Evolutionary conservation across 2,113 vertebrate species (phyloP).

Genomic region (Dasyprocta punctata): DNA sequence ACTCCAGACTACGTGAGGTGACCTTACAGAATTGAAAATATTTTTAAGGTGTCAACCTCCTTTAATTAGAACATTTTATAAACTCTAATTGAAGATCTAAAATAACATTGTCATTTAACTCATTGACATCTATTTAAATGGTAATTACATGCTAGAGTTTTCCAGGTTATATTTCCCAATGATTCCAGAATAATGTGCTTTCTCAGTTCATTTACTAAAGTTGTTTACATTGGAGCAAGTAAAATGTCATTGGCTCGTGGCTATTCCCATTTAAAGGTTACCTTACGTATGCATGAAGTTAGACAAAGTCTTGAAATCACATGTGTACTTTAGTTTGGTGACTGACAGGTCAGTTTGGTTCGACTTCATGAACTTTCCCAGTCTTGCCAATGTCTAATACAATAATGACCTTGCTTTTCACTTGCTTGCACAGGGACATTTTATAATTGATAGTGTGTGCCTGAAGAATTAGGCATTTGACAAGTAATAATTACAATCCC

Average conservation of each 20-base stretch:
- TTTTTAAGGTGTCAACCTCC: not conserved
- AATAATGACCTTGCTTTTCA: constrained; percentile 51
- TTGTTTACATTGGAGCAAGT: constrained; percentile 45
- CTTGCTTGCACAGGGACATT: constrained; percentile 59
- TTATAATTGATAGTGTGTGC: constrained; percentile 42
- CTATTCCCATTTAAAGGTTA: constrained; percentile 59
- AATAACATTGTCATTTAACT: constrained; percentile 55
- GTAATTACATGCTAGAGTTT: constrained; percentile 38
- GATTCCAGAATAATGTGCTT: constrained; percentile 11
- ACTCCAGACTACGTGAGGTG: not conserved
- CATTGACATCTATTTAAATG: constrained; percentile 10
- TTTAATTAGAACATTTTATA: constrained; percentile 22
- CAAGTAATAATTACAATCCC: constrained; percentile 20
- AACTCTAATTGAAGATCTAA: constrained; percentile 15
- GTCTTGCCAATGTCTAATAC: not conserved
- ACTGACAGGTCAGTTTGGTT: constrained; percentile 4
- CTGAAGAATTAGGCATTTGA: constrained; percentile 49
- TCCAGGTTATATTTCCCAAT: constrained; percentile 16
- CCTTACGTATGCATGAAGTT: not conserved
- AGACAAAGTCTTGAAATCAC: constrained; percentile 20
- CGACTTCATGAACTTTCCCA: not conserved
- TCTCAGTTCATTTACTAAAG: constrained; percentile 23
- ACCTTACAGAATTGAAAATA: not conserved
- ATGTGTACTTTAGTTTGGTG: constrained; percentile 24
- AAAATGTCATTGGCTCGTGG: constrained; percentile 38